A percentile compares a stretch with the other conserved stretches of the same genome.
These are phyloP conservation scores for Thrips palmi DNA, from an alignment of 1,140 invertebrate species.

Conservation along the genomic window DNA sequence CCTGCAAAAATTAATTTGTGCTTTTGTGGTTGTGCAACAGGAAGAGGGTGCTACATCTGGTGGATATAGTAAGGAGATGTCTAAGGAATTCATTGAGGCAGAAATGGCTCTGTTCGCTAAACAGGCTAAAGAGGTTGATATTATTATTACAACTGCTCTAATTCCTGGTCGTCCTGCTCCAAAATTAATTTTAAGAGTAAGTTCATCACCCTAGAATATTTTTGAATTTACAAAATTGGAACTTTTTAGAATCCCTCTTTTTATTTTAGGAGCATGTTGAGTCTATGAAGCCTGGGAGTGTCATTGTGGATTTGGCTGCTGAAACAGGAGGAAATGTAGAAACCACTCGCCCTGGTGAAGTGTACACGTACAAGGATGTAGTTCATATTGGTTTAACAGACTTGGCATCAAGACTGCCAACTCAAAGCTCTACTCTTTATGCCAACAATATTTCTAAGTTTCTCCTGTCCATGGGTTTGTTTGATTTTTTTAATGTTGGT, in stretches of 20 bases:
- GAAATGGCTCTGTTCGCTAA: constrained; percentile 73
- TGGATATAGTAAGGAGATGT: constrained; percentile 85
- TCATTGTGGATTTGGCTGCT: constrained; percentile 75
- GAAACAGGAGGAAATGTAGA: constrained; percentile 80
- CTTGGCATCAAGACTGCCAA: constrained; percentile 64
- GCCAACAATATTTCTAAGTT: constrained; percentile 84
- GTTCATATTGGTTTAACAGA: constrained; percentile 74
- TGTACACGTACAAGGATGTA: constrained; percentile 58
- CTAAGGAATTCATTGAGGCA: constrained; percentile 68
- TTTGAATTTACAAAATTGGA: neutral
- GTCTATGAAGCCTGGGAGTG: constrained; percentile 74
- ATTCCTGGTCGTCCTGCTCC: constrained; percentile 81
- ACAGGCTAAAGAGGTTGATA: constrained; percentile 61
- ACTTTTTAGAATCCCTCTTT: constrained; percentile 2
- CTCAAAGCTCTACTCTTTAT: constrained; percentile 71
- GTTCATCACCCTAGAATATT: constrained; percentile 6
- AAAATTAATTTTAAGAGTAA: constrained; percentile 58
- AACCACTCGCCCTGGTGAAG: constrained; percentile 61
- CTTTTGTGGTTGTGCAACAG: constrained; percentile 23
- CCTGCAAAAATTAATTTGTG: neutral
- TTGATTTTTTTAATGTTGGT: constrained; percentile 7
- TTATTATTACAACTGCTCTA: constrained; percentile 72
- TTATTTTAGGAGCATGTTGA: constrained; percentile 52
- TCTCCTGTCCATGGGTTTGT: constrained; percentile 51
- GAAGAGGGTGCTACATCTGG: constrained; percentile 69